These are phyloP conservation scores for Marmota flaviventris DNA, from an alignment of 2,113 vertebrate genomes.

Conservation along the genomic window DNA sequence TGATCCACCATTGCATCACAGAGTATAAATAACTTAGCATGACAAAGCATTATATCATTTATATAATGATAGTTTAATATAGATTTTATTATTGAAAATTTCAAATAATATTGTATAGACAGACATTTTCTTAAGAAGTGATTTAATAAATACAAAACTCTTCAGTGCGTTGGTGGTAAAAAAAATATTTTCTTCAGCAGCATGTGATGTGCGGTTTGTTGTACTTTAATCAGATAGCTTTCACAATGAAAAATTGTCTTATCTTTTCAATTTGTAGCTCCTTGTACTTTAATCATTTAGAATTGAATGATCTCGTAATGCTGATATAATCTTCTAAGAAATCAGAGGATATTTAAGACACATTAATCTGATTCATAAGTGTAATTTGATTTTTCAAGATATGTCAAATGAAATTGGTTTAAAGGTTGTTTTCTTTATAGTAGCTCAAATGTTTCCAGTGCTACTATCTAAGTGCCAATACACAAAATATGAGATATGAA, in stretches of 20 bases:
- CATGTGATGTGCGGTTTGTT: slow-evolving; percentile 6
- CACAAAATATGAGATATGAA: neutral
- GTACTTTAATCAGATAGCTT: slow-evolving; percentile 61
- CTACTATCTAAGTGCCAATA: neutral
- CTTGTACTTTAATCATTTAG: slow-evolving; percentile 70
- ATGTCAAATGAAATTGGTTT: slow-evolving; percentile 63
- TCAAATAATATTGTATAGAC: neutral
- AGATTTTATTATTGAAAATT: neutral
- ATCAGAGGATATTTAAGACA: slow-evolving; percentile 65
- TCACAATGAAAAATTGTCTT: slow-evolving; percentile 70
- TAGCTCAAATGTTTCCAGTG: slow-evolving; percentile 20
- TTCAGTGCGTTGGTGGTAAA: neutral
- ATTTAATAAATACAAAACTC: neutral
- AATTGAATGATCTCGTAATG: slow-evolving; percentile 64
- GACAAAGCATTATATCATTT: neutral
- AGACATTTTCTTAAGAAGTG: neutral
- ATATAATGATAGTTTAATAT: neutral
- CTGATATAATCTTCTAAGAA: slow-evolving; percentile 65
- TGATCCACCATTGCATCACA: neutral
- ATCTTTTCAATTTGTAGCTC: slow-evolving; percentile 58
- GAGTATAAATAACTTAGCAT: no score
- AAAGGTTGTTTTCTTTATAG: slow-evolving; percentile 44
- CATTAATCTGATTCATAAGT: slow-evolving; percentile 69
- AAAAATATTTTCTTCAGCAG: neutral
- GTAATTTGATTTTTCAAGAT: slow-evolving; percentile 75